phyloP scores from a whole-genome alignment of 2,888 invertebrate genomes.

The Diloba caeruleocephala region DNA sequence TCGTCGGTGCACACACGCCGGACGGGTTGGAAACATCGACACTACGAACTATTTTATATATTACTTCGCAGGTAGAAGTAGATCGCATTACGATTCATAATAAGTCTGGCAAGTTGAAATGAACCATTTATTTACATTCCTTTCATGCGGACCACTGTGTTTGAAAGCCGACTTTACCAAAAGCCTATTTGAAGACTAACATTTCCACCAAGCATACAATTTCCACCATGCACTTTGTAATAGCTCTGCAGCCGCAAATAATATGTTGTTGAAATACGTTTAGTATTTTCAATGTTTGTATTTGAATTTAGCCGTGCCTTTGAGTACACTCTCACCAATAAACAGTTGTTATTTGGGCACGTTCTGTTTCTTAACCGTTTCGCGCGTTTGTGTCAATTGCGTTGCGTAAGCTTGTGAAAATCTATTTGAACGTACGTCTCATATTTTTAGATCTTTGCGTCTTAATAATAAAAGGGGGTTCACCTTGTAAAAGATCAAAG shows the following conservation, averaged over 20 bases:
- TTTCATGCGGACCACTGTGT: neutral
- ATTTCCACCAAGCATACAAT: conserved; percentile 5
- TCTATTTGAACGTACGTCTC: conserved; percentile 20
- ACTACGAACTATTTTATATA: no score
- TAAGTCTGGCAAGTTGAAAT: neutral
- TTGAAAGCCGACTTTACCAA: neutral
- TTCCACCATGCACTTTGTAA: conserved; percentile 14
- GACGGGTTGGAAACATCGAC: no score
- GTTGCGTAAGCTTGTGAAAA: conserved; percentile 53
- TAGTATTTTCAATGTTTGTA: conserved; percentile 7
- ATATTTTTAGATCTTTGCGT: conserved; percentile 9
- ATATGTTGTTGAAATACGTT: conserved; percentile 16
- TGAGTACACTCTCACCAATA: conserved; percentile 49
- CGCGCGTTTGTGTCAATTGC: conserved; percentile 50
- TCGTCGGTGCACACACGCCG: neutral
- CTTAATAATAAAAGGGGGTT: neutral
- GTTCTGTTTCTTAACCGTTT: conserved; percentile 56
- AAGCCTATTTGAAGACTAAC: conserved; percentile 3
- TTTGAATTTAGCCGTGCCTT: conserved; percentile 32
- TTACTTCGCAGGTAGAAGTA: conserved; percentile 4
- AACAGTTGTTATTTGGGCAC: conserved; percentile 49
- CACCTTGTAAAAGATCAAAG: neutral
- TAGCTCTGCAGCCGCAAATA: conserved; percentile 7
- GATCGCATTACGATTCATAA: neutral
- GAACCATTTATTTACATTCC: conserved; percentile 1